A percentile compares a stretch with the other conserved stretches of the same genome.
These are phyloP conservation scores for Battus philenor DNA, from an alignment of 1,140 invertebrate genomes.

Conservation along the genomic window DNA sequence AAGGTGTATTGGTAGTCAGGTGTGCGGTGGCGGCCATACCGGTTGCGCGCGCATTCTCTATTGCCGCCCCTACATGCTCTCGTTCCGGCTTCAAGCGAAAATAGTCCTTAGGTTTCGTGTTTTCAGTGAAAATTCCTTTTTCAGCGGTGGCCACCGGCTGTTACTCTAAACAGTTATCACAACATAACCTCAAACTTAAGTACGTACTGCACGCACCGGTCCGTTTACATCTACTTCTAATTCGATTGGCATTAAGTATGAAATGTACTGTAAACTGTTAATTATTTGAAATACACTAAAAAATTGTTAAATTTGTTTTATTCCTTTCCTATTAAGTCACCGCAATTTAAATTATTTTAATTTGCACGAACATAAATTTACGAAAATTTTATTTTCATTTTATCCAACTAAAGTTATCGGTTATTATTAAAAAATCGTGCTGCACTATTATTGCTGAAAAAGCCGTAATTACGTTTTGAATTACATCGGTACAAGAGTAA, in stretches of 20 bases:
- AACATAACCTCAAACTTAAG: slow-evolving; percentile 71
- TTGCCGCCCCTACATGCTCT: slow-evolving; percentile 37
- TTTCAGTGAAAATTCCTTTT: slow-evolving; percentile 41
- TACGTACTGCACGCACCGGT: slow-evolving; percentile 50
- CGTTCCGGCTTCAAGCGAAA: slow-evolving; percentile 36
- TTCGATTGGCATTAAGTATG: slow-evolving; percentile 54
- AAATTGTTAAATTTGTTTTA: slow-evolving; percentile 59
- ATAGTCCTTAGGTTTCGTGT: slow-evolving; percentile 41
- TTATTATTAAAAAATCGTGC: too few species aligned
- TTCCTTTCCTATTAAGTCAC: slow-evolving; percentile 45
- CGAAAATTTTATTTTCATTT: too few species aligned
- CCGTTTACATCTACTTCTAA: slow-evolving; percentile 35
- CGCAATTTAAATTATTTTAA: neutral
- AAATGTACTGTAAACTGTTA: slow-evolving; percentile 34
- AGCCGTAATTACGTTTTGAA: too few species aligned
- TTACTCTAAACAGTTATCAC: slow-evolving; percentile 63
- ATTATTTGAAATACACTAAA: slow-evolving; percentile 53
- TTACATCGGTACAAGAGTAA: slow-evolving; percentile 22
- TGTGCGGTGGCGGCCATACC: slow-evolving; percentile 67
- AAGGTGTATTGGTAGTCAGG: slow-evolving; percentile 63
- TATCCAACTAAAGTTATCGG: too few species aligned
- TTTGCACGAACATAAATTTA: too few species aligned
- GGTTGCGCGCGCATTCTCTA: slow-evolving; percentile 66
- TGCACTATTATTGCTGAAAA: too few species aligned
- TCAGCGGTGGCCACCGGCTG: slow-evolving; percentile 41